Conservation (phyloP, 2,888 invertebrate genomes). For the Itoplectis maculator region DNA sequence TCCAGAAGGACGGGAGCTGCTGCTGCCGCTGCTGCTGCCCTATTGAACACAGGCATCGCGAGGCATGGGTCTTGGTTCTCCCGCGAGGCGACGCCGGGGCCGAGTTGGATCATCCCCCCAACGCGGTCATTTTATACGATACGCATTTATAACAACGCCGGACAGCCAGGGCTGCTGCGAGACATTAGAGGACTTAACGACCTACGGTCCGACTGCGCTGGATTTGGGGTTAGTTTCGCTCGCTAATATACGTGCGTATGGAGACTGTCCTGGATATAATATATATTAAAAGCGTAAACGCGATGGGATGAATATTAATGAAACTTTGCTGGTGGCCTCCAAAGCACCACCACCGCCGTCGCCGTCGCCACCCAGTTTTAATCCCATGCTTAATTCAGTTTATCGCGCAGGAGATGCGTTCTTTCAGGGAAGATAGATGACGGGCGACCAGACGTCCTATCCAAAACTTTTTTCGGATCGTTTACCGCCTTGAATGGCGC, state of each 20-base stretch:
- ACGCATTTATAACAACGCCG: slow-evolving; percentile 67
- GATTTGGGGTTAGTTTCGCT: slow-evolving; percentile 28
- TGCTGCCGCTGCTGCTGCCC: slow-evolving; percentile 41
- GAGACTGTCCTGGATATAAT: slow-evolving; percentile 39
- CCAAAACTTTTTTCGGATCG: background rate
- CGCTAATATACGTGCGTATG: slow-evolving; percentile 46
- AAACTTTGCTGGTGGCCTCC: slow-evolving; percentile 24
- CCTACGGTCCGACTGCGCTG: slow-evolving; percentile 38
- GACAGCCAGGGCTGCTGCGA: slow-evolving; percentile 37
- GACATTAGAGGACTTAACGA: slow-evolving; percentile 53
- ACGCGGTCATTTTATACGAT: slow-evolving; percentile 66
- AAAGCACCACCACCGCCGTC: background rate
- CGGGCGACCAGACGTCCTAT: background rate
- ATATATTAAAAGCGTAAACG: slow-evolving; percentile 58
- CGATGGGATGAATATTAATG: slow-evolving; percentile 61
- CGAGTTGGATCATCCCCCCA: slow-evolving; percentile 25
- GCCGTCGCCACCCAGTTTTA: slow-evolving; percentile 25
- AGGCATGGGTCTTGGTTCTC: slow-evolving; percentile 38
- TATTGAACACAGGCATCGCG: slow-evolving; percentile 48
- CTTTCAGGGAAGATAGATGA: slow-evolving; percentile 11
- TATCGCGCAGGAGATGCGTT: slow-evolving; percentile 15
- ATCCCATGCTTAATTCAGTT: slow-evolving; percentile 56
- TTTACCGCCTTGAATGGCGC: background rate
- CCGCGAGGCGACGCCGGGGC: slow-evolving; percentile 16
- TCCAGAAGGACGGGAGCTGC: slow-evolving; percentile 43